Evolutionary conservation across 35 echinoderm and acorn worm genomes (phyloP).

Genomic region (Lytechinus variegatus): DNA sequence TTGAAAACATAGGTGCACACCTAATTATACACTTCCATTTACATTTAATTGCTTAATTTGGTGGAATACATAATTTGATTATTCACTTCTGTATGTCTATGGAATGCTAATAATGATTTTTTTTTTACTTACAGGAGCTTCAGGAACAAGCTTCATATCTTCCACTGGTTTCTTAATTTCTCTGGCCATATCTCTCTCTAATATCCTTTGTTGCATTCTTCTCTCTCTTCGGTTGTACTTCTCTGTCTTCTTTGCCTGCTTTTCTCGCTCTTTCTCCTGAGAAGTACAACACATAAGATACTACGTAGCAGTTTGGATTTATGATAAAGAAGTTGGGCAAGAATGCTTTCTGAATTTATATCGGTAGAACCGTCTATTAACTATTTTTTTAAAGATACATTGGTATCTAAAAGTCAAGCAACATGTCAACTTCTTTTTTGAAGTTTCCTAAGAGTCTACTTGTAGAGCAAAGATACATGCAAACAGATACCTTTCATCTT

Average conservation of each 20-base stretch:
- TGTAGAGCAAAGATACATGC: too few species aligned
- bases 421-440: too few species aligned
- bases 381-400: too few species aligned
- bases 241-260: slow-evolving; percentile 86
- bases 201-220: slow-evolving; percentile 71
- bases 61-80: too few species aligned
- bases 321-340: background rate
- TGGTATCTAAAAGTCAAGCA: too few species aligned
- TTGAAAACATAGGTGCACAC: too few species aligned
- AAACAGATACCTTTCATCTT: too few species aligned
- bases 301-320: background rate
- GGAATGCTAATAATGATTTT: background rate
- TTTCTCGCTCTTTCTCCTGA: slow-evolving; percentile 79
- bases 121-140: slow-evolving; percentile 58
- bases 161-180: slow-evolving; percentile 98
- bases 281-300: background rate
- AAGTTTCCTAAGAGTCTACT: too few species aligned
- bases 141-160: slow-evolving; percentile 88
- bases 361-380: too few species aligned
- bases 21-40: too few species aligned
- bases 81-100: too few species aligned
- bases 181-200: slow-evolving; percentile 85
- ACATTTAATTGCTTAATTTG: too few species aligned
- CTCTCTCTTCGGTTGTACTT: slow-evolving; percentile 73
- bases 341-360: background rate